These are phyloP conservation scores for Scaptomyza reducta DNA, from an alignment of 2,888 invertebrate genomes.

Conservation along the genomic window DNA sequence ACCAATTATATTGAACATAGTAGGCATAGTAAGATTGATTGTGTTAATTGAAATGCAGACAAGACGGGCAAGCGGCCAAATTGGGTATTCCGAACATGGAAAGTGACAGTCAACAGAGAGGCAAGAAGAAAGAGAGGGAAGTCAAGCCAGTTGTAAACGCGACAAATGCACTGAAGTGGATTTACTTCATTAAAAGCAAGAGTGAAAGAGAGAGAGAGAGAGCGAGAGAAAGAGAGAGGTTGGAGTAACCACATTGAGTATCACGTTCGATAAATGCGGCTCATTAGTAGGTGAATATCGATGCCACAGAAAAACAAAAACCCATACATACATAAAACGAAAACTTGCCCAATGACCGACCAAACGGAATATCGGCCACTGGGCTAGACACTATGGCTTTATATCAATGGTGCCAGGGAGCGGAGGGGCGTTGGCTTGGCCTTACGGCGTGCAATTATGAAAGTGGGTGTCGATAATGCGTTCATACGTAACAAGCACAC, in stretches of 20 bases:
- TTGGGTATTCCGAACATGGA: slow-evolving; percentile 57
- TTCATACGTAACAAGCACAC: slow-evolving; percentile 59
- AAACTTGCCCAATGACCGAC: slow-evolving; percentile 61
- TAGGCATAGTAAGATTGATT: slow-evolving; percentile 1
- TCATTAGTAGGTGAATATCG: slow-evolving; percentile 47
- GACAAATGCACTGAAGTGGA: slow-evolving; percentile 46
- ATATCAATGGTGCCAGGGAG: slow-evolving; percentile 8
- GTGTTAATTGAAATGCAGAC: slow-evolving; percentile 16
- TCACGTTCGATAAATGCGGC: slow-evolving; percentile 48
- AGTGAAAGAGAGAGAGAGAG: not conserved
- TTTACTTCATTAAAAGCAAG: slow-evolving; percentile 18
- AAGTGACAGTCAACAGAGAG: slow-evolving; percentile 10
- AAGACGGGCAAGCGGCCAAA: slow-evolving; percentile 38
- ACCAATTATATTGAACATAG: not conserved
- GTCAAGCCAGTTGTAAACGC: slow-evolving; percentile 14
- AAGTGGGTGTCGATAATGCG: slow-evolving; percentile 19
- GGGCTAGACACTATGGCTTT: slow-evolving; percentile 34
- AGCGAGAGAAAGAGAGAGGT: not conserved
- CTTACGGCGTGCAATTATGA: slow-evolving; percentile 22
- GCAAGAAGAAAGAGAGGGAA: not conserved
- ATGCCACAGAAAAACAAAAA: slow-evolving; percentile 24
- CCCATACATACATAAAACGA: slow-evolving; percentile 45
- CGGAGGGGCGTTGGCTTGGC: not conserved
- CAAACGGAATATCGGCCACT: slow-evolving; percentile 45
- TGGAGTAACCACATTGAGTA: slow-evolving; percentile 5